Base-by-base conservation (phyloP, 1,140 invertebrate species). In the Pollicipes pollicipes region DNA sequence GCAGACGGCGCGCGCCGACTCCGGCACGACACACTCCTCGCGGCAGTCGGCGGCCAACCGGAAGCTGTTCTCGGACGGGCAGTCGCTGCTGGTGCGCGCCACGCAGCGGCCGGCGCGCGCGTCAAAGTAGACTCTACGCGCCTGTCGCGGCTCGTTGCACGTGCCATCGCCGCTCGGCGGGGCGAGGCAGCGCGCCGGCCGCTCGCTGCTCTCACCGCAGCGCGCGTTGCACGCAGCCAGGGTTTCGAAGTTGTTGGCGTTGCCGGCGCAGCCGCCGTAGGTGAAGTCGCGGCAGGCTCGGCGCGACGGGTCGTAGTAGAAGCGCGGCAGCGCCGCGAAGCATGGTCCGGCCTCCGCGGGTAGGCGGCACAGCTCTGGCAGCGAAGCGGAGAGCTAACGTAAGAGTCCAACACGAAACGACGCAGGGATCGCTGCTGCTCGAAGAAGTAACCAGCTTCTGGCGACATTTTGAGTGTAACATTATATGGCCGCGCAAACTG, bases 231-330 rank as follows among this genome's bases (percentile, higher is more conserved):
- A 82, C 27, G 78, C 70, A 21, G 45, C 13, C 2, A 58, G 45
- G 13, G 45, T 21, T 10, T 21, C 21, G 84, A 93, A 97, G 77
- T 88, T 88, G 83, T 96, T 96, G 76, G 82, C 84, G 83, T 95
- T 97, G 73, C 91, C 93, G 75, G 87, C 87, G 82, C 92, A 95
- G 10, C 90, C 89, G 24, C 88, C 88, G 76, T 89, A 94, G 72
- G 87, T 87, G 77, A 94, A 95, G 74, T 85, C 84, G 73, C 84
- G 80, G 77, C 91, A 95, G 32, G 80, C 77, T 68, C 17, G 10
- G 13, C 45, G 45, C 13, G 6, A 10, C 3, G 75, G 73, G 74
- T 83, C 79, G 76, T 77, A 85, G 76, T 78, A 80, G 71, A 72
- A 76, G n/a, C 72, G 30, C 0, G 73, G 75, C 66, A 86, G 80